These are phyloP conservation scores for Leptopilina boulardi DNA, from an alignment of 1,140 invertebrate species.

Conservation along the genomic window DNA sequence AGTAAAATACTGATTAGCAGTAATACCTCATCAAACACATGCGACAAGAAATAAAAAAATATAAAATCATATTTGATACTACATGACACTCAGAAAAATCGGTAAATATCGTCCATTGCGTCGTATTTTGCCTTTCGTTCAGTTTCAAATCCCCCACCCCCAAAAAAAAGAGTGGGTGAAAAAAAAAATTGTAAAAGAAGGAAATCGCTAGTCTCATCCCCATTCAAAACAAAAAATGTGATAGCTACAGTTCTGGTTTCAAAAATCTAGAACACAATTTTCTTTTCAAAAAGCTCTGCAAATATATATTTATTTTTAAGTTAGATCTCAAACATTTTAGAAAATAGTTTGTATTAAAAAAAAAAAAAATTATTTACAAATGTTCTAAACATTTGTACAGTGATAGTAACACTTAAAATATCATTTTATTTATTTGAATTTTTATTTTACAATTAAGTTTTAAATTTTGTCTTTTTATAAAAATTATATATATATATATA, in stretches of 20 bases:
- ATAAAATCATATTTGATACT: slow-evolving; percentile 28
- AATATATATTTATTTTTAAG: slow-evolving; percentile 1
- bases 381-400: neutral
- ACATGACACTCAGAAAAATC: neutral
- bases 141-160: neutral
- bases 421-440: slow-evolving; percentile 45
- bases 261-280: slow-evolving; percentile 1
- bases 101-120: slow-evolving; percentile 18
- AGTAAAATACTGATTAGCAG: slow-evolving; percentile 21
- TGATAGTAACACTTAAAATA: slow-evolving; percentile 2
- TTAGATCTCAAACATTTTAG: slow-evolving; percentile 13
- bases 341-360: neutral
- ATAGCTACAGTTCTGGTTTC: slow-evolving; percentile 20
- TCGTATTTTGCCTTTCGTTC: slow-evolving; percentile 31
- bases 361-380: slow-evolving; percentile 6
- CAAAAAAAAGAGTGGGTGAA: neutral
- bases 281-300: neutral
- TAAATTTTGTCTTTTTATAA: slow-evolving; percentile 49
- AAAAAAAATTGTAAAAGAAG: neutral
- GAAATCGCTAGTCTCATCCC: slow-evolving; percentile 24
- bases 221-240: slow-evolving; percentile 21
- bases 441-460: slow-evolving; percentile 50
- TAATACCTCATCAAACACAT: slow-evolving; percentile 19
- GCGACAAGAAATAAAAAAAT: neutral
- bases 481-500: slow-evolving; percentile 42